phyloP scores from a whole-genome alignment of 2,113 vertebrate genomes.

The Laticauda colubrina region DNA sequence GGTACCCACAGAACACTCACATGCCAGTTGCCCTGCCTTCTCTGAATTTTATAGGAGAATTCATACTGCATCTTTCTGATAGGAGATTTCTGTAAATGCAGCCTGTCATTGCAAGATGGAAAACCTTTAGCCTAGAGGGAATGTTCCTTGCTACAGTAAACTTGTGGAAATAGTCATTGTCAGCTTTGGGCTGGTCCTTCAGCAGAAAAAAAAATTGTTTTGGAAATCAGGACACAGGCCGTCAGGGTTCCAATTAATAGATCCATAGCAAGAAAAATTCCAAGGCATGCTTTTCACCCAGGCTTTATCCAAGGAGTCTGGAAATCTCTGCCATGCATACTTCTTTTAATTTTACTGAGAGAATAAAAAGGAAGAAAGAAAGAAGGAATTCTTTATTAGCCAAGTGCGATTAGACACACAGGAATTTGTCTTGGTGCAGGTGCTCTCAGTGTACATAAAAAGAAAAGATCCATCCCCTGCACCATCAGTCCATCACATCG shows the following conservation, averaged over 20 bases:
- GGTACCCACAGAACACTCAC: neutral
- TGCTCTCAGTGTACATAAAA: too few relatives aligned
- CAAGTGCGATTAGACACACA: too few relatives aligned
- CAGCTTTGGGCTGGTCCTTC: neutral
- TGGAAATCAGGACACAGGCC: neutral
- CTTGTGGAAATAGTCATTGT: neutral
- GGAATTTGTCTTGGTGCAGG: too few relatives aligned
- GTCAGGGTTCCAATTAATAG: too few relatives aligned
- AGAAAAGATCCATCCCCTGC: too few relatives aligned
- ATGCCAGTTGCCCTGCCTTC: neutral
- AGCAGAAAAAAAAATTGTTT: neutral
- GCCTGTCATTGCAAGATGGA: neutral
- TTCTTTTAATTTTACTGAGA: neutral
- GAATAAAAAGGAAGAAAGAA: neutral
- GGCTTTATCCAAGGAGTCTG: neutral
- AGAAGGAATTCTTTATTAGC: too few relatives aligned
- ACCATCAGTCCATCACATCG: too few relatives aligned
- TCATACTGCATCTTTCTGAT: rapidly evolving
- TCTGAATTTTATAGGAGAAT: neutral
- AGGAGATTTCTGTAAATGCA: neutral
- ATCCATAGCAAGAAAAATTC: too few relatives aligned
- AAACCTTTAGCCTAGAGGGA: neutral
- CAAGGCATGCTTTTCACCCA: too few relatives aligned
- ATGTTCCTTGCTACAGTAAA: neutral
- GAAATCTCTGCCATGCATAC: neutral